Evolutionary conservation across 2,888 invertebrate species (phyloP), one percentile per base, ranked within the genome.

Genomic region (Galeruca laticollis): DNA sequence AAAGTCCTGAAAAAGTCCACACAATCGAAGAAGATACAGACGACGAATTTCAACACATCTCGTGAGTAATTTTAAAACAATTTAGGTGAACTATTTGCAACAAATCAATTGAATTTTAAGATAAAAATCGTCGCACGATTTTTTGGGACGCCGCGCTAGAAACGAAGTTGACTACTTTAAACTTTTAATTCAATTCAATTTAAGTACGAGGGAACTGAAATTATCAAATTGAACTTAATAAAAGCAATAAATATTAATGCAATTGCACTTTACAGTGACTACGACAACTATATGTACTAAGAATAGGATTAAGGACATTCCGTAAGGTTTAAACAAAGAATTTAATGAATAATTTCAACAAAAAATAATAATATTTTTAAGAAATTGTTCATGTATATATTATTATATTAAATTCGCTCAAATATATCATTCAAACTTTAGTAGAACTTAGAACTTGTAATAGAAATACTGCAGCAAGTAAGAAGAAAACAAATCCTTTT

Each of bases 181-280:
- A 31, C 10, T 57, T 18, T 8, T 13, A 60, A 51, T 40, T 54
- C 40, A 13, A 60, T 49, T 68, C 35, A 54, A 68, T 68, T n/a
- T 49, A n/a, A 40, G n/a, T 13, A 47, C 26, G 49, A 51, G 64
- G 60, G 64, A 64, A 20, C 13, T 21, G 61, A 35, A 49, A 71
- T 68, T 66, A 68, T 71, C 59, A 62, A 75, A 76, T 74, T 76
- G 73, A 75, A 71, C 60, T 57, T 73, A 76, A 74, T 76, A 61
- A 64, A 72, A 68, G 61, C 67, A 71, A 71, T 73, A 75, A 68
- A 68, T 65, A 63, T 59, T 72, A 71, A 57, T 63, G 33, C 52
- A 43, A 64, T 64, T 71, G 62, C 37, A 51, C n/a, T 35, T 51
- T 54, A 40, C 13, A 40, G 40, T 40, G 40, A 11, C 13, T 40